Evolutionary conservation across 2,113 vertebrate genomes (phyloP).

Genomic region (Tauraco erythrolophus): DNA sequence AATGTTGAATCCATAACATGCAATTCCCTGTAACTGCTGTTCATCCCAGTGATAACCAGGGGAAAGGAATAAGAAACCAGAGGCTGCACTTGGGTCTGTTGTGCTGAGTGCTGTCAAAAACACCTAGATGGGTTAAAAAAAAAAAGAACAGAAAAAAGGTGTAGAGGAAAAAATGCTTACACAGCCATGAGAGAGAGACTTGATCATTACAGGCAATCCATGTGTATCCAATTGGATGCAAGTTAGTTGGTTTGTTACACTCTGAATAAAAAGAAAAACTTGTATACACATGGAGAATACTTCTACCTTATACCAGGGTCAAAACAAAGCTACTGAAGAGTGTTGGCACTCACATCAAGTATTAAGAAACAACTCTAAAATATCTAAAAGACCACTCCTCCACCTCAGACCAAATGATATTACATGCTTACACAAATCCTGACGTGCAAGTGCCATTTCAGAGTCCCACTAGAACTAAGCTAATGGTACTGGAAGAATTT

Average conservation of each 20-base stretch:
- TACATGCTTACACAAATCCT: fast-evolving
- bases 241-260: neutral
- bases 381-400: neutral
- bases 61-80: neutral
- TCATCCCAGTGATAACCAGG: neutral
- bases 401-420: neutral
- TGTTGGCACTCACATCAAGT: neutral
- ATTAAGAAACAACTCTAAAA: neutral
- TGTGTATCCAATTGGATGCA: neutral
- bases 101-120: neutral
- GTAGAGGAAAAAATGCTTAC: neutral
- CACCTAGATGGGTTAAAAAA: neutral
- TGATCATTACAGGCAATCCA: neutral
- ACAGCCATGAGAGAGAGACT: neutral
- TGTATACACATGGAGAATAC: neutral
- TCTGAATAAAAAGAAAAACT: neutral
- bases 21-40: neutral
- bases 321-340: neutral
- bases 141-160: too few species aligned
- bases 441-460: neutral
- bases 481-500: neutral
- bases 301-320: neutral
- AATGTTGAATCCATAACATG: neutral
- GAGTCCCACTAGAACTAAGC: neutral
- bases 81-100: neutral